Evolutionary conservation across 2,888 invertebrate species (phyloP).

Genomic region (Eudiplozoon nipponicum): DNA sequence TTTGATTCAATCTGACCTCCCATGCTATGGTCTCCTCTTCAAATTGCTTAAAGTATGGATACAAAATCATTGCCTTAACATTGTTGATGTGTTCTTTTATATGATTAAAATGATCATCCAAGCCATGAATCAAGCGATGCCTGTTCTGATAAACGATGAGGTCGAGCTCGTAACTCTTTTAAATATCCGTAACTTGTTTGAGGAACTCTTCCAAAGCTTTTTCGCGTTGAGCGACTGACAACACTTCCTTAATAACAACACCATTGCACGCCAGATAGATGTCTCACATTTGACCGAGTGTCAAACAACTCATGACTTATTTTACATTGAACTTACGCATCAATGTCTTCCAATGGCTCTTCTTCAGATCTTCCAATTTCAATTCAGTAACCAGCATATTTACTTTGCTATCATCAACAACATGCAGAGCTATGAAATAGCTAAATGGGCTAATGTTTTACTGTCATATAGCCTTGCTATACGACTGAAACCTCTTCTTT

Average conservation of each 20-base stretch:
- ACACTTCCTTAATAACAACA: constrained; percentile 62
- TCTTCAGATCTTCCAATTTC: constrained; percentile 89
- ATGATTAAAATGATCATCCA: constrained; percentile 97
- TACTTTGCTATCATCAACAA: too few relatives aligned
- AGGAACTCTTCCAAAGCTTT: constrained; percentile 96
- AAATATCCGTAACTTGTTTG: constrained; percentile 81
- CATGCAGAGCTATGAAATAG: too few relatives aligned
- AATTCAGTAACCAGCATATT: constrained; percentile 82
- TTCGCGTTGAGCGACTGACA: constrained; percentile 85
- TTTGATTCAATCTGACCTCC: constrained; percentile 92
- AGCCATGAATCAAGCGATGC: constrained; percentile 77
- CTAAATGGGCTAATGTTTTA: too few relatives aligned
- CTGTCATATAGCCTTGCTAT: too few relatives aligned
- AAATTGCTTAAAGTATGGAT: constrained; percentile 48
- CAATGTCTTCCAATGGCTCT: constrained; percentile 87
- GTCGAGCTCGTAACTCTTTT: constrained; percentile 88
- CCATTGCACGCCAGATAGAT: constrained; percentile 77
- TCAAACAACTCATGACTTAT: constrained; percentile 73
- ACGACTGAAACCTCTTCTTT: constrained; percentile 64
- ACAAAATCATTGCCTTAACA: constrained; percentile 91
- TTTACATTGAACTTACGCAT: constrained; percentile 68
- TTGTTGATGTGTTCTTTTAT: constrained; percentile 98
- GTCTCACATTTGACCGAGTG: constrained; percentile 54
- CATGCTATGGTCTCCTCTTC: constrained; percentile 91
- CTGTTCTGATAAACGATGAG: constrained; percentile 92